phyloP scores from a whole-genome alignment of 2,888 invertebrate genomes.

The Rhogogaster chlorosoma region DNA sequence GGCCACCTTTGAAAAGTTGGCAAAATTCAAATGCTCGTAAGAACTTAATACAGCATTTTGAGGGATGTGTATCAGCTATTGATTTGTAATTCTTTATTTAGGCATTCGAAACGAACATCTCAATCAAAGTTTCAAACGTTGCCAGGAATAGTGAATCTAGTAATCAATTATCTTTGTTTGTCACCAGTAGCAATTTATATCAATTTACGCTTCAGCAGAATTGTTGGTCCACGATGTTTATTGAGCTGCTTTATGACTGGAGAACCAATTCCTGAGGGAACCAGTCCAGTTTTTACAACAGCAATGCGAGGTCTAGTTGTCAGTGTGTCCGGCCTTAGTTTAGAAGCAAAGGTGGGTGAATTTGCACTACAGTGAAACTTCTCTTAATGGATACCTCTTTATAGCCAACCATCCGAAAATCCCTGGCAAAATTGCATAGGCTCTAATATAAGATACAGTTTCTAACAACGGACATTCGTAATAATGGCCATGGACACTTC shows the following conservation, averaged over 20 bases:
- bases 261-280: conserved; percentile 86
- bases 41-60: conserved; percentile 71
- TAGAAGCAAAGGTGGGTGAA: conserved; percentile 77
- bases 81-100: neutral
- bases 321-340: conserved; percentile 82
- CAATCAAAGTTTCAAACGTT: neutral
- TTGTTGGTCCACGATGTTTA: conserved; percentile 91
- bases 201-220: conserved; percentile 79
- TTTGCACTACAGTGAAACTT: too few species aligned
- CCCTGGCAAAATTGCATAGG: too few species aligned
- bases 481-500: too few species aligned
- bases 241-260: conserved; percentile 86
- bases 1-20: conserved; percentile 83
- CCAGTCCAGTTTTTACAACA: conserved; percentile 88
- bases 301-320: conserved; percentile 88
- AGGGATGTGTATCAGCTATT: neutral
- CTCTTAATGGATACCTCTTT: too few species aligned
- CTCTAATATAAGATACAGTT: too few species aligned
- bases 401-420: too few species aligned
- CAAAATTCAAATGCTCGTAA: conserved; percentile 85
- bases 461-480: too few species aligned
- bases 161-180: conserved; percentile 10
- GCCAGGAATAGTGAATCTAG: neutral
- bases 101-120: neutral
- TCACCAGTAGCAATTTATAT: conserved; percentile 8